A percentile compares a stretch with the other conserved stretches of the same genome.
Conservation (phyloP, 2,797 vertebrate species). For the Falco novaeseelandiae region DNA sequence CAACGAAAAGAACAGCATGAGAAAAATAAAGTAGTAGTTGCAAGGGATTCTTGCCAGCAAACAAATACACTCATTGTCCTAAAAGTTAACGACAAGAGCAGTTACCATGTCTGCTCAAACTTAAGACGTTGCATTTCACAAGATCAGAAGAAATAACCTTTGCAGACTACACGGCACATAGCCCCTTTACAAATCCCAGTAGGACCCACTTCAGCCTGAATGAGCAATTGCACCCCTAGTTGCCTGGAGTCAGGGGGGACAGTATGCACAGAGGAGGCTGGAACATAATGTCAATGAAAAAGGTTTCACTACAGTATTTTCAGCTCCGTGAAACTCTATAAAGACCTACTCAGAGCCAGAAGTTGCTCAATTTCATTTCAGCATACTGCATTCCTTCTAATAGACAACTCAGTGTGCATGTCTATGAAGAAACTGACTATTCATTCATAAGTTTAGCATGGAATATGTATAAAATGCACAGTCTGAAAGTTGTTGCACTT, state of each 20-base stretch:
- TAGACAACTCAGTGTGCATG: not conserved
- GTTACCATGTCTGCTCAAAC: rapidly evolving
- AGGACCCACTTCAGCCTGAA: not conserved
- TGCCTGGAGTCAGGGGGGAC: not conserved
- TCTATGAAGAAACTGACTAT: not conserved
- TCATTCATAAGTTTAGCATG: not conserved
- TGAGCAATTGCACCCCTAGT: not conserved
- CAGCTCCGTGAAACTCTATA: not conserved
- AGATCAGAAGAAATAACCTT: not conserved
- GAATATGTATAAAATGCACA: not conserved
- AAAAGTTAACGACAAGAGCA: not conserved
- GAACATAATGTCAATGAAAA: not conserved
- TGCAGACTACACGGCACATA: rapidly evolving
- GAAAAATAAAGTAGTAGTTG: not conserved
- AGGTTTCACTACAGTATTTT: not conserved
- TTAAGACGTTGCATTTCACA: rapidly evolving
- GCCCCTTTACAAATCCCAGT: rapidly evolving
- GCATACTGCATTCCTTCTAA: not conserved
- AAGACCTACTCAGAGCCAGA: not conserved
- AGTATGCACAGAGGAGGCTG: not conserved
- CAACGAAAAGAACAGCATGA: not conserved
- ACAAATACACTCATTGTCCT: not conserved
- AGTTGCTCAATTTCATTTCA: not conserved
- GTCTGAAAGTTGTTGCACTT: not conserved
- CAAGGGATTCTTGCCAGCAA: not conserved